These are phyloP conservation scores for Cygnus buccinator DNA, from an alignment of 2,113 vertebrate genomes.

Conservation along the genomic window DNA sequence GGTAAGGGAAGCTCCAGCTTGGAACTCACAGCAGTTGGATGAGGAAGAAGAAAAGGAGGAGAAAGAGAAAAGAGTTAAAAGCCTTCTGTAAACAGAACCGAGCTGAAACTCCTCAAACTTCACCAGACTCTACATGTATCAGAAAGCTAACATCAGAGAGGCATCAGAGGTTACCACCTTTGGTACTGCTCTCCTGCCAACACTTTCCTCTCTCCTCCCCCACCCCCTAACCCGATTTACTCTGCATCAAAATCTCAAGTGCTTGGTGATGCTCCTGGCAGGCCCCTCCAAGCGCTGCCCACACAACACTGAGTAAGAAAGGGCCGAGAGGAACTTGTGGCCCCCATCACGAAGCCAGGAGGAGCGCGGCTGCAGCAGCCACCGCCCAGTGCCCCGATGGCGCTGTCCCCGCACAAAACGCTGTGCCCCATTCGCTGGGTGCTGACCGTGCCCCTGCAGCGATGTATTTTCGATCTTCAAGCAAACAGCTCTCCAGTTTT, in stretches of 20 bases:
- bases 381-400: fast-evolving
- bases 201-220: not conserved
- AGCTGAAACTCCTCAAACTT: not conserved
- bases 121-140: not conserved
- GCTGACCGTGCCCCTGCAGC: not conserved
- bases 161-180: not conserved
- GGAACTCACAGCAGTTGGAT: not conserved
- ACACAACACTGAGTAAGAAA: too few species aligned
- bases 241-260: not conserved
- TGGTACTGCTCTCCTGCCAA: too few species aligned
- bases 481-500: not conserved
- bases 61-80: not conserved
- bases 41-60: too few species aligned
- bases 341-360: not conserved
- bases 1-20: not conserved
- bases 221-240: not conserved
- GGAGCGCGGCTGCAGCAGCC: not conserved
- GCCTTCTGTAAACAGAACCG: not conserved
- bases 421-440: too few species aligned
- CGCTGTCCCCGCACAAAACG: not conserved
- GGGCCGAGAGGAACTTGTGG: fast-evolving
- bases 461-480: not conserved
- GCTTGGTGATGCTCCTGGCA: too few species aligned
- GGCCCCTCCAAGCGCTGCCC: not conserved
- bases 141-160: not conserved